Base-by-base conservation (phyloP, 1,140 invertebrate genomes). In the Drosophila pectinifera region DNA sequence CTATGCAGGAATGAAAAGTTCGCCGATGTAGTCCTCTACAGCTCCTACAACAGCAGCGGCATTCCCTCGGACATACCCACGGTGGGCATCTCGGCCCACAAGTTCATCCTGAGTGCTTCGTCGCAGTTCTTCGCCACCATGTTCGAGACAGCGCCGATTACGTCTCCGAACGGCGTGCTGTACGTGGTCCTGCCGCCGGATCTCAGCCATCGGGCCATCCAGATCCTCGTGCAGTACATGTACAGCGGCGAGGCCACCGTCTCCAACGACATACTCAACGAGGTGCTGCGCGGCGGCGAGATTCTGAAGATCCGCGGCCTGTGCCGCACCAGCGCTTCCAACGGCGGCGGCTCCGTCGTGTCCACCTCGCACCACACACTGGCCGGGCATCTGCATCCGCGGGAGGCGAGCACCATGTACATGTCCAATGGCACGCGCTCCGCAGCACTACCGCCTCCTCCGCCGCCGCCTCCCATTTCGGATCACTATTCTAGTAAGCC, bases 191-290 rank as follows among this genome's bases (percentile, higher is more conserved):
- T 98, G 42, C 96, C 97, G 6, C 95, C 96, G 0, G 96, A 97
- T 86, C 95, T 97, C 53, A 95, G 95, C 18, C 95, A 96, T 57
- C 94, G 95, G 63, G 96, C 96, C 3, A 92, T 97, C 57, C 96
- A 96, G 90, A 96, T 96, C 54, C 93, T 97, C 1, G 95, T 97
- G n/a, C 95, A 96, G 83, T 97, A 97, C 86, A 97, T 97, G 96
- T 97, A 97, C 92, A 96, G 94, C 92, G 96, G 96, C 3, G 96
- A 97, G 93, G 96, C 96, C 26, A 97, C 96, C 18, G 96, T 97
- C 7, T 96, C 96, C 58, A 96, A 97, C 92, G 96, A 96, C 85
- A 96, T 97, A 26, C 88, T 97, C 45, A 96, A 96, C 78, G 95
- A 94, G 57, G 96, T 97, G 2, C 80, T 97, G 41, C 95, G 95